Evolutionary conservation across 2,113 vertebrate genomes (phyloP), one percentile per base, ranked within the genome.

Genomic region (Erythrolamprus reginae): DNA sequence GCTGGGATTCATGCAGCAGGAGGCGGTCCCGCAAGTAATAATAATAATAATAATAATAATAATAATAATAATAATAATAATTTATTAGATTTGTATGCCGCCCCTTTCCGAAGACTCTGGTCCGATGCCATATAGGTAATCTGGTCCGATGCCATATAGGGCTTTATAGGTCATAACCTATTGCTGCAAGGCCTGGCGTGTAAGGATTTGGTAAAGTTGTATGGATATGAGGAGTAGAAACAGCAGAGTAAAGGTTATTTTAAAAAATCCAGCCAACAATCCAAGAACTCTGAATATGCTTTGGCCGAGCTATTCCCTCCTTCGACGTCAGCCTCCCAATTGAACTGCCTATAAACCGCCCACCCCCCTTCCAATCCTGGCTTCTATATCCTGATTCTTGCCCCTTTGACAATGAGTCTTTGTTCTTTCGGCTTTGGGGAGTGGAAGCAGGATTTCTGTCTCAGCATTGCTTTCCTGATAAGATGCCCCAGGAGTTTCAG

Each of bases 401-500:
- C 77, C 55, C 33, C 55, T 82, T 88, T 84, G 90, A 91, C 90
- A 91, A 91, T 91, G 53, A 42, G 47, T 15, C 85, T 92, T 90
- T 92, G 85, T 84, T 88, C 61, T 86, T 47, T 50, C n/a, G 82
- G 23, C 86, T 77, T 42, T 89, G 58, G 87, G 92, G 58, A 70
- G 85, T 90, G 58, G 82, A 90, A n/a, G 19, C 19, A 9, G 61
- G 28, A 4, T 82, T 9, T 4, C 84, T 90, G 7, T 10, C 52
- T 38, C 85, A 84, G 89, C 53, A 28, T 13, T 23, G 88, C 48
- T 6, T 17, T 38, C 56, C 33, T 17, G 90, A 88, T 91, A 91
- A 91, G 86, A 84, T 91, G 90, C 90, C 70, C 90, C 86, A 91
- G 90, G 77, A 91, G 86, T 77, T 88, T 55, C 70, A 91, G 24